phyloP scores from a whole-genome alignment of 2,888 invertebrate genomes.

The Sphinx pinastri region DNA sequence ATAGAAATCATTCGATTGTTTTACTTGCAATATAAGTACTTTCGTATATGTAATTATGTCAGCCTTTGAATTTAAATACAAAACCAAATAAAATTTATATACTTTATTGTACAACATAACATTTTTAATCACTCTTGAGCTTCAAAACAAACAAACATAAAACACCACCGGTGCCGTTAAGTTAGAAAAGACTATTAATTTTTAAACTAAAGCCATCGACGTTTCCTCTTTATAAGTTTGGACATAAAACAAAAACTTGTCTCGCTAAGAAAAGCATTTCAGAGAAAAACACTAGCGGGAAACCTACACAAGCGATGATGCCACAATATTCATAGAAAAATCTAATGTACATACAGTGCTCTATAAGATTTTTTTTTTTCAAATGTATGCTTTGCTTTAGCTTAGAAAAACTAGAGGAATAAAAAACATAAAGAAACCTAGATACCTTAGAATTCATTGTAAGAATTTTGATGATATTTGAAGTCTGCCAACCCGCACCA shows the following conservation, averaged over 20 bases:
- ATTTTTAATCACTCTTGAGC: neutral
- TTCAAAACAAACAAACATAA: conserved; percentile 1
- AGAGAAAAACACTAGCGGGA: neutral
- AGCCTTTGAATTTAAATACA: too few relatives aligned
- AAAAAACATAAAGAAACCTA: too few relatives aligned
- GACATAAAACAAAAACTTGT: neutral
- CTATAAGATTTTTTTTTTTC: too few relatives aligned
- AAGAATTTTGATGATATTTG: too few relatives aligned
- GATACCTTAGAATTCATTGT: too few relatives aligned
- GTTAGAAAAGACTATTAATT: conserved; percentile 16
- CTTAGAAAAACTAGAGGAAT: too few relatives aligned
- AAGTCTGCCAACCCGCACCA: too few relatives aligned
- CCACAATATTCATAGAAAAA: neutral
- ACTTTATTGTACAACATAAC: too few relatives aligned
- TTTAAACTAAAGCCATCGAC: neutral
- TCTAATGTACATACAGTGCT: neutral
- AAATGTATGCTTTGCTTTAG: neutral
- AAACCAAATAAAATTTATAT: too few relatives aligned
- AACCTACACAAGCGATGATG: neutral
- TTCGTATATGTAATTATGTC: too few relatives aligned
- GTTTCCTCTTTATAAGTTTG: conserved; percentile 10
- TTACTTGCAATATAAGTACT: too few relatives aligned
- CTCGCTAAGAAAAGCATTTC: neutral
- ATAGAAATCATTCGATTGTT: too few relatives aligned
- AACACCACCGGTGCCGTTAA: neutral